Evolutionary conservation across 2,113 vertebrate species (phyloP).

Genomic region (Athene cunicularia): DNA sequence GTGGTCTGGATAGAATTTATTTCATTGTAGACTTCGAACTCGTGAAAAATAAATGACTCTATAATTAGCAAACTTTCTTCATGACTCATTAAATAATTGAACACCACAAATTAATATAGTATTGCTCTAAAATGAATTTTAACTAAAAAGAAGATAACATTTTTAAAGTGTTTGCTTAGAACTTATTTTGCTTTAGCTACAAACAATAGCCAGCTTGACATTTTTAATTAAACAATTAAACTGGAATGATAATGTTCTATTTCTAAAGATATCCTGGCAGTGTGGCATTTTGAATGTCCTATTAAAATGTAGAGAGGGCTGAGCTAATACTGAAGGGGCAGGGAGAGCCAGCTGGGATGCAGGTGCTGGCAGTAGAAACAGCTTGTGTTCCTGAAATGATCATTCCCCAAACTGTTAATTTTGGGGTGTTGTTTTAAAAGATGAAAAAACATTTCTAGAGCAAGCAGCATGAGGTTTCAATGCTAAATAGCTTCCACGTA

Average conservation of each 20-base stretch:
- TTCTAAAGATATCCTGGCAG: background rate
- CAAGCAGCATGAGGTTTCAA: background rate
- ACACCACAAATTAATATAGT: background rate
- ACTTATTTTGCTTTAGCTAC: background rate
- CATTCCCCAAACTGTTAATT: background rate
- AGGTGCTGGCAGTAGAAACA: background rate
- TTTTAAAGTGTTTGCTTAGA: background rate
- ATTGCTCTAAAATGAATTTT: background rate
- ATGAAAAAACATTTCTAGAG: background rate
- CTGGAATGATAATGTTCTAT: background rate
- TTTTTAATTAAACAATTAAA: background rate
- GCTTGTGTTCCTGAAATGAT: background rate
- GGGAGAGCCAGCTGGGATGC: background rate
- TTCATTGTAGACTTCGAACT: background rate
- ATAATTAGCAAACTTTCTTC: background rate
- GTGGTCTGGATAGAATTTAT: background rate
- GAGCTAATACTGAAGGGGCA: background rate
- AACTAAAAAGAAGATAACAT: background rate
- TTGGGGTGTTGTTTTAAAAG: background rate
- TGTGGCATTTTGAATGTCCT: background rate
- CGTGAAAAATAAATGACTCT: background rate
- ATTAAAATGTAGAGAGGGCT: background rate
- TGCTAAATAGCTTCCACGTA: background rate
- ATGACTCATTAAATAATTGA: conserved; percentile 4
- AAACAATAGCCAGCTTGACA: background rate